These are phyloP conservation scores for Acanthosepion pharaonis DNA, from an alignment of 2,888 invertebrate species.

Conservation along the genomic window DNA sequence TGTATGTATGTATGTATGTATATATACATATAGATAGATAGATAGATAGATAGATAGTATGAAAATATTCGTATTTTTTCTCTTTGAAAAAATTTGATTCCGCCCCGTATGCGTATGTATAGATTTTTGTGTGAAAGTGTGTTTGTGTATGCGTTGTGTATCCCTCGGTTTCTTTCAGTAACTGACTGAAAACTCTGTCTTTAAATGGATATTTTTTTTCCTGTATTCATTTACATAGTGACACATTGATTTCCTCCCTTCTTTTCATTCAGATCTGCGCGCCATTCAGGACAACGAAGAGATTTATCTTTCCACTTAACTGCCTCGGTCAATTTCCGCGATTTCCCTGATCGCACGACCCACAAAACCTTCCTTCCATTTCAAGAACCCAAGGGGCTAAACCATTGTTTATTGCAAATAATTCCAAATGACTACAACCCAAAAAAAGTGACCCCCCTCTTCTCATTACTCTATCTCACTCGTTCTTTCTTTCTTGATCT, in stretches of 20 bases:
- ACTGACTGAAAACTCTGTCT: neutral
- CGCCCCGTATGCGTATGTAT: neutral
- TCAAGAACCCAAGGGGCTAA: neutral
- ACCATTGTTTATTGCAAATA: neutral
- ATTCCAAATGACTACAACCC: neutral
- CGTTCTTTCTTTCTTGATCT: neutral
- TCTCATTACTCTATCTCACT: neutral
- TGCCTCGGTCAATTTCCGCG: neutral
- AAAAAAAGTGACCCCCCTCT: neutral
- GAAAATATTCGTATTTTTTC: too few species aligned
- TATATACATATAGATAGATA: neutral
- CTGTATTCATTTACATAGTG: neutral
- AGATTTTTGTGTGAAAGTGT: neutral
- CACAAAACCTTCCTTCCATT: neutral
- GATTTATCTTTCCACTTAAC: slow-evolving; percentile 20
- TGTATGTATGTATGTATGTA: too few species aligned
- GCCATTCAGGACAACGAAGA: neutral
- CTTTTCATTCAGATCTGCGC: neutral
- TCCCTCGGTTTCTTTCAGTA: neutral
- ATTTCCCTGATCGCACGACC: slow-evolving; percentile 1
- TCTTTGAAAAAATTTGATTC: too few species aligned
- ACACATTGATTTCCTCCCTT: neutral
- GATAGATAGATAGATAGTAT: too few species aligned
- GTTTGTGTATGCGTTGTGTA: neutral
- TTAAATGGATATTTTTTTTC: neutral